Base-by-base conservation (phyloP, 35 echinoderm and acorn worm species). In the Hemicentrotus pulcherrimus region DNA sequence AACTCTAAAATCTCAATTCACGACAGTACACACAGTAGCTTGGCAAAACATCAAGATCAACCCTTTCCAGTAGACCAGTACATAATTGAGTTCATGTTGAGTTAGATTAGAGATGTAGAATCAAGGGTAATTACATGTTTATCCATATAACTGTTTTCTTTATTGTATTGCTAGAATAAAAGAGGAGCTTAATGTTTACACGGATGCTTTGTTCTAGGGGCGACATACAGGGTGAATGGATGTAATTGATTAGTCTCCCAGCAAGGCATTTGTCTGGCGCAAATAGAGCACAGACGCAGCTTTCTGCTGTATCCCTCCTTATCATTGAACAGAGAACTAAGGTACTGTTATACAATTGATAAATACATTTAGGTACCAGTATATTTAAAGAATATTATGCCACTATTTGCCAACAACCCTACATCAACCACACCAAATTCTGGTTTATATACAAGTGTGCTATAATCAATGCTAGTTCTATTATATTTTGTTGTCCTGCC, bases 241-340 rank as follows among this genome's bases (percentile, higher is more conserved):
- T n/a, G 65, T n/a, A 78, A 78, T 78, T 78, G 19, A 78, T 78
- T 78, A 78, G 65, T 28, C 65, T 78, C 65, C 65, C 65, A 78
- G 65, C 24, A 78, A 78, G 65, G 24, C 65, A 78, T 78, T n/a
- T n/a, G 65, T 78, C 65, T 78, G 7, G 65, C 2, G n/a, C 24
- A 78, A n/a, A 78, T 14, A 11, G 10, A 14, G 50, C 50, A 55
- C 50, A 55, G 50, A 55, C 9, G 50, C 50, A 55, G 50, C 7
- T 55, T 10, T 55, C 50, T 15, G 15, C 50, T 14, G 10, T 15
- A 2, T 2, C 50, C 50, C 50, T 55, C 8, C 5, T 10, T 55
- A 55, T 55, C 12, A 55, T 55, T 55, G 9, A 55, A 15, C 9
- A 55, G 50, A 55, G 15, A 55, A 55, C 15, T 15, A 55, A 55